Percentiles rank a stretch among this genome's conserved stretches.
These are phyloP conservation scores for Proisotoma minuta DNA, from an alignment of 2,888 invertebrate genomes.

Conservation along the genomic window DNA sequence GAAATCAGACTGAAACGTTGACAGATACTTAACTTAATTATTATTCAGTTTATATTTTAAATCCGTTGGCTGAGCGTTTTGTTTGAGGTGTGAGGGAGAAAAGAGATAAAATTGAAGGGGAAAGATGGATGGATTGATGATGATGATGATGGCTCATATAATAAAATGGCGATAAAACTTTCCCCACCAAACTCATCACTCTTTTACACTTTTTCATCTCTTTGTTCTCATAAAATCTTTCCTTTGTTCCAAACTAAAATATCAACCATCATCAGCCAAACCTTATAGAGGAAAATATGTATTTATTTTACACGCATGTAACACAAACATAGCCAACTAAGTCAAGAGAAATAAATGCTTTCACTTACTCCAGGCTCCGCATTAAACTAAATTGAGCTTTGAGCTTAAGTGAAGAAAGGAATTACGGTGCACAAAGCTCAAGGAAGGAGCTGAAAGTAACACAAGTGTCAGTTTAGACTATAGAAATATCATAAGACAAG, in stretches of 20 bases:
- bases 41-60: background rate
- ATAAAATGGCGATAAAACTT: conserved; percentile 4
- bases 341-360: too few species aligned
- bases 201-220: conserved; percentile 6
- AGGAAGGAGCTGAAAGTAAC: too few species aligned
- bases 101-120: background rate
- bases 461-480: too few species aligned
- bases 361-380: too few species aligned
- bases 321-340: too few species aligned
- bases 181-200: background rate
- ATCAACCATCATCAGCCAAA: conserved; percentile 1
- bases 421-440: too few species aligned
- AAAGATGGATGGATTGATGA: conserved; percentile 1
- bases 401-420: too few species aligned
- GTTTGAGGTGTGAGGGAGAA: background rate
- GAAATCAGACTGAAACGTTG: background rate
- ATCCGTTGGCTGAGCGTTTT: background rate
- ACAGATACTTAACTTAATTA: background rate
- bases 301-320: too few species aligned
- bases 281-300: too few species aligned
- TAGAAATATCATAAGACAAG: too few species aligned
- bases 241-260: background rate
- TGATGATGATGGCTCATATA: conserved; percentile 4
- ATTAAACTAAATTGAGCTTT: too few species aligned
- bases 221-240: conserved; percentile 2